Base-by-base conservation (phyloP, 2,113 vertebrate species). In the Amblyopsis rosae region DNA sequence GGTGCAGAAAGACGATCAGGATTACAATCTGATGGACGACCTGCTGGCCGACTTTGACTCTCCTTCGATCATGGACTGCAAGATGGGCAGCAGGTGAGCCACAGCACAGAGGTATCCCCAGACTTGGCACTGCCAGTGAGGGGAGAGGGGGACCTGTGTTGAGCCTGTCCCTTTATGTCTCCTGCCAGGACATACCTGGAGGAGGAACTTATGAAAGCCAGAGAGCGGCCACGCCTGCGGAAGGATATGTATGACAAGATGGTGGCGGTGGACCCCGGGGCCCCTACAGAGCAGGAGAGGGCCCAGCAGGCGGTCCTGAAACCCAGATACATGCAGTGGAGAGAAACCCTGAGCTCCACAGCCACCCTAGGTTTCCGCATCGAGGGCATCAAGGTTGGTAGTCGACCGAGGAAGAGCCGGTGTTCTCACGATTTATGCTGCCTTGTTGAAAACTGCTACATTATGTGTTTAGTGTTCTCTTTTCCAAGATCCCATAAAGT, bases 21-120 rank as follows among this genome's bases (percentile, higher is more conserved):
- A 92, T 69, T 97, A 95, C 69, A 96, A 96, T 86, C 84, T 95
- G 69, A 96, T 97, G 95, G 94, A 96, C 10, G 95, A 97, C 62
- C 93, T 97, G 61, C 88, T 97, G 74, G 91, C 92, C 0, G 92
- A 94, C 68, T 97, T 97, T 0, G 92, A 95, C 45, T 93, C 92
- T 0, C 95, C 96, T 1, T 95, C 94, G 62, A 94, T 96, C 84
- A 97, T 97, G 96, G 96, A 97, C 88, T 97, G 95, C 86, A 97
- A 97, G 72, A 97, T 97, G 95, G 96, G 96, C 61, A 94, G 88
- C 89, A 92, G 95, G 96, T 97, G 59, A 85, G 88, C 6, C 10
- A 68, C n/a, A 9, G 4, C 9, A 10, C 12, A 67, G 12, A 5
- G 2, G 1, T 1, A 4, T 54, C 51, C 9, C 51, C 12, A 11